Evolutionary conservation across 2,113 vertebrate genomes (phyloP), one percentile per base, ranked within the genome.

Genomic region (Tetrax tetrax): DNA sequence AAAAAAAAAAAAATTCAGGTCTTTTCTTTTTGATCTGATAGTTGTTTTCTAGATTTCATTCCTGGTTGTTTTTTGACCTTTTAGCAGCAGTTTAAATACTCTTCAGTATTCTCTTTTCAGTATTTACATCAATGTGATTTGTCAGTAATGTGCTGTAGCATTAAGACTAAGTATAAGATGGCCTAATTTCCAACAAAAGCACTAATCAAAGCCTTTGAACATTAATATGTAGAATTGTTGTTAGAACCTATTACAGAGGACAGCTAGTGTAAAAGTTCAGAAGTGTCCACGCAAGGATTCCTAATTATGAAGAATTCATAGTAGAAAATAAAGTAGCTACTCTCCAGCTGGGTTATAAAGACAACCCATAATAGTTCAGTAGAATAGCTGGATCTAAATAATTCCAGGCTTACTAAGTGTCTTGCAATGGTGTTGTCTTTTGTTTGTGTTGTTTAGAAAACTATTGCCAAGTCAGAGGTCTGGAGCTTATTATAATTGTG

Each of bases 401-500:
- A 81, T 66, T 72, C 33, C 88, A 83, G 66, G 59, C 35, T 93
- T 59, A 76, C 9, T 53, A 53, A 94, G 47, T 54, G 28, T 85
- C 68, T 96, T 78, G n/a, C 64, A 75, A 12, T 29, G 88, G 66
- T 87, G 91, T 56, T 83, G 83, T 81, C 60, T 95, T 79, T 95
- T 78, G 43, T 94, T 95, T 96, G 69, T 93, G 68, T 89, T 97
- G 57, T 86, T 97, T 95, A 96, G 90, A 78, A 95, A 97, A 84
- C 57, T 75, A 41, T 65, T 97, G 89, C 95, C 94, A 97, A 95
- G 60, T 71, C 48, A 35, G 72, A 85, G 48, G 29, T 91, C 96
- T 98, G 97, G 92, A 97, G 87, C 71, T 95, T 95, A 81, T 98
- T 97, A 96, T 37, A 95, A 66, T 83, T 90, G 66, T 35, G 79